Evolutionary conservation across 2,113 vertebrate species (phyloP).

Genomic region (Urocolius indicus): DNA sequence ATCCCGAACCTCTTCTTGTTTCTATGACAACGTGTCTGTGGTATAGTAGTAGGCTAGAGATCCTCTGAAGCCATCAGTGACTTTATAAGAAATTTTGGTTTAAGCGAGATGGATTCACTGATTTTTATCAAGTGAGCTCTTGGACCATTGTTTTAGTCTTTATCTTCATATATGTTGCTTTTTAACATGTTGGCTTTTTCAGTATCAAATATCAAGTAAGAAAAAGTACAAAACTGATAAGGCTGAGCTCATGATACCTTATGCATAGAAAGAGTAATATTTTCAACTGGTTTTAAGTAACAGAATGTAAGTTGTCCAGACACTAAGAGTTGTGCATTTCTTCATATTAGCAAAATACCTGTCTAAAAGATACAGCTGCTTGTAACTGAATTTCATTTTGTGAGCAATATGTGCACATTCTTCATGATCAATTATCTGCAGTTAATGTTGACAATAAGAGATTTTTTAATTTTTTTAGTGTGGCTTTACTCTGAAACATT

Average conservation of each 20-base stretch:
- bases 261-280: neutral
- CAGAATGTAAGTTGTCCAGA: neutral
- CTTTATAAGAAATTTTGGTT: slow-evolving; percentile 41
- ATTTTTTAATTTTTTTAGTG: neutral
- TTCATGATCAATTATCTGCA: neutral
- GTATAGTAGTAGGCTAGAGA: neutral
- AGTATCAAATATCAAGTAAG: neutral
- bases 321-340: neutral
- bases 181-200: neutral
- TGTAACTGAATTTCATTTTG: neutral
- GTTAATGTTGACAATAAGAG: neutral
- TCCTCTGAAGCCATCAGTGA: neutral
- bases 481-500: neutral
- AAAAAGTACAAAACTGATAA: neutral
- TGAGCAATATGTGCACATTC: neutral
- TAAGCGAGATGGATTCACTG: neutral
- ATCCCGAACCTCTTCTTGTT: slow-evolving; percentile 51
- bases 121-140: neutral
- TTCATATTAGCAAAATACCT: neutral
- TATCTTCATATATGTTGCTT: neutral
- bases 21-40: slow-evolving; percentile 62
- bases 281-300: neutral
- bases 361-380: neutral
- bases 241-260: neutral
- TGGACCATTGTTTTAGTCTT: neutral